These are phyloP conservation scores for Holotrichia oblita DNA, from an alignment of 1,140 invertebrate species.

Conservation along the genomic window DNA sequence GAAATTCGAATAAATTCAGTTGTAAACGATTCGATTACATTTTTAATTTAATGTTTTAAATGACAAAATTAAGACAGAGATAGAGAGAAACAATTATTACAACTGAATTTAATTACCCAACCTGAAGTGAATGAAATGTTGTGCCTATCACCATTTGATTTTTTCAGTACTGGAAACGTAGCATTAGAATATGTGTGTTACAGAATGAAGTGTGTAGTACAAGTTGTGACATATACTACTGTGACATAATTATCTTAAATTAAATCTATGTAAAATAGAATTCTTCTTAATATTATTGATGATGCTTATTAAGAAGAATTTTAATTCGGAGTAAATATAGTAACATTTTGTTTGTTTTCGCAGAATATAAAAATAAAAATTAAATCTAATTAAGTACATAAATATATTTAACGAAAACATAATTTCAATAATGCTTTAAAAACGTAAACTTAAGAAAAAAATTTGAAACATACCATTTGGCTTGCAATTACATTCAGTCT, in stretches of 20 bases:
- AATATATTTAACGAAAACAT: no score
- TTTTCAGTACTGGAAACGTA: constrained; percentile 37
- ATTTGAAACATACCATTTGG: constrained; percentile 26
- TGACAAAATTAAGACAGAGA: background rate
- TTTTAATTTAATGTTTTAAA: background rate
- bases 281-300: no score
- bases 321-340: no score
- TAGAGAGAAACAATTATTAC: background rate
- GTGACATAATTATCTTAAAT: background rate
- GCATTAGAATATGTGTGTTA: constrained; percentile 34
- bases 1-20: constrained; percentile 9
- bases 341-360: no score
- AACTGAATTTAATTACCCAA: constrained; percentile 25
- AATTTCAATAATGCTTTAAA: constrained; percentile 1
- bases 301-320: no score
- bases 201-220: background rate
- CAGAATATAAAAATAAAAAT: no score
- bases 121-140: constrained; percentile 19
- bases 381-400: no score
- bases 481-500: constrained; percentile 35
- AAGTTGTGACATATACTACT: constrained; percentile 2
- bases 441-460: constrained; percentile 12
- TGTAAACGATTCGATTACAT: background rate
- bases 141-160: constrained; percentile 20
- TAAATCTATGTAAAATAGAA: no score